Conservation (phyloP, 2,888 invertebrate genomes). For the Bursaphelenchus okinawaensis region DNA sequence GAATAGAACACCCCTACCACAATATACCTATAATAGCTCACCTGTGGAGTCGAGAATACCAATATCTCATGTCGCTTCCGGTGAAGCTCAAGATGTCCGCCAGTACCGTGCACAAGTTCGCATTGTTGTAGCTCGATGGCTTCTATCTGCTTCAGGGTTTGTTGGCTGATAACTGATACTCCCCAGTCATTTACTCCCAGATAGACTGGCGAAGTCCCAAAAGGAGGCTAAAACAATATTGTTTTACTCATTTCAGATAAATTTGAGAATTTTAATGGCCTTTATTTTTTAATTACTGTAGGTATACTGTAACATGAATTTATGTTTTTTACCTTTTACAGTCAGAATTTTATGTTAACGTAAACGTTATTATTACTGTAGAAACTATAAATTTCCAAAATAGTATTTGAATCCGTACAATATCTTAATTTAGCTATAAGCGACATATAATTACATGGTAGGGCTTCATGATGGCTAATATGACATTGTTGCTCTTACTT, state of each 20-base stretch:
- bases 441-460: neutral
- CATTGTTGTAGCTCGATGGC: constrained; percentile 23
- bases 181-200: constrained; percentile 34
- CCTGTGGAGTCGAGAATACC: constrained; percentile 31
- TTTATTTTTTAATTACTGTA: too few relatives aligned
- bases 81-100: constrained; percentile 24
- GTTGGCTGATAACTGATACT: constrained; percentile 23
- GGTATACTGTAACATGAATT: too few relatives aligned
- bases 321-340: too few relatives aligned
- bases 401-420: too few relatives aligned
- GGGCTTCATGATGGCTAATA: neutral
- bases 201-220: constrained; percentile 24
- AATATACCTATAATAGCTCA: too few relatives aligned
- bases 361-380: too few relatives aligned
- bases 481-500: neutral
- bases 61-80: constrained; percentile 21
- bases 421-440: too few relatives aligned
- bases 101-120: constrained; percentile 19
- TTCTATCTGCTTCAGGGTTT: constrained; percentile 27
- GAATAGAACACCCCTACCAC: too few relatives aligned
- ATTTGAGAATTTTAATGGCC: neutral
- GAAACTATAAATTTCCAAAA: too few relatives aligned
- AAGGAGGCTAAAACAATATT: constrained; percentile 27
- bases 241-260: neutral
- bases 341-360: too few relatives aligned